Conservation (phyloP, 2,888 invertebrate species). For the Celastrina argiolus region DNA sequence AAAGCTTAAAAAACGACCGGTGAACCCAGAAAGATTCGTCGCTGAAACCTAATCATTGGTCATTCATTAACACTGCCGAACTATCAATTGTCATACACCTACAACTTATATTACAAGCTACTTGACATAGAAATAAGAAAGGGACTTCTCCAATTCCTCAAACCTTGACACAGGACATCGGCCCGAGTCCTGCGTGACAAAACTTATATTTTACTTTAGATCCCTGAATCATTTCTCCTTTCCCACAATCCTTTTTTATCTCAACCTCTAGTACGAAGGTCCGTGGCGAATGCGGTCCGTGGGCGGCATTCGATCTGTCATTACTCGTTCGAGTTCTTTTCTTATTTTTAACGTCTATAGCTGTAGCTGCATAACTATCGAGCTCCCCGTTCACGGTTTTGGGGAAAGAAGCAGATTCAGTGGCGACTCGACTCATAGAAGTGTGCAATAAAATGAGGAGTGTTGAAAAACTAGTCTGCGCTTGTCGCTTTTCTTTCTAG, state of each 20-base stretch:
- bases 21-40: no score
- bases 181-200: background rate
- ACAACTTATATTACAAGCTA: no score
- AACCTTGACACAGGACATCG: background rate
- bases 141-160: background rate
- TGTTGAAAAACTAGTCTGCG: background rate
- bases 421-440: background rate
- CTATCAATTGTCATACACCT: no score
- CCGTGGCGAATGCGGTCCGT: constrained; percentile 18
- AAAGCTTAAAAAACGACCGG: no score
- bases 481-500: background rate
- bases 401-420: background rate
- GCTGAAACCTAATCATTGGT: no score
- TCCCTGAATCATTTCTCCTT: constrained; percentile 3
- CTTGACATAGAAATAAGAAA: no score
- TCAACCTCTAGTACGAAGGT: constrained; percentile 17
- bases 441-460: background rate
- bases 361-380: background rate
- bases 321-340: constrained; percentile 20
- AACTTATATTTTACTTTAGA: background rate
- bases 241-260: constrained; percentile 22
- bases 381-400: background rate
- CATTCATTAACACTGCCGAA: no score
- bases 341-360: background rate
- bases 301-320: constrained; percentile 21